Percentiles rank a stretch among this genome's conserved stretches.
These are phyloP conservation scores for Orius laevigatus DNA, from an alignment of 1,140 invertebrate genomes.

Conservation along the genomic window DNA sequence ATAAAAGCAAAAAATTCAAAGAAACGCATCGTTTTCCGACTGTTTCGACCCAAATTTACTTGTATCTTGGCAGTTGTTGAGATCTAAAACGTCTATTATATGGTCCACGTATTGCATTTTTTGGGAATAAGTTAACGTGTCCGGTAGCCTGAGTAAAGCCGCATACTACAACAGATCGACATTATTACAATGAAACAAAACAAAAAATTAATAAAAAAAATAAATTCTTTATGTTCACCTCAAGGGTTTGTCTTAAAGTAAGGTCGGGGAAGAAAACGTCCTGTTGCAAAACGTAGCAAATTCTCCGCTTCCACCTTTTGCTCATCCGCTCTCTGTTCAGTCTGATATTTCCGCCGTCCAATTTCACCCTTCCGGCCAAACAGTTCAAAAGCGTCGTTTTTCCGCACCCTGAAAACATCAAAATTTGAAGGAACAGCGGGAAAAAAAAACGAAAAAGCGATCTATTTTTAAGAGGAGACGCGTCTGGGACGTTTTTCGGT, in stretches of 20 bases:
- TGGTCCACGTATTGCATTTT: slow-evolving; percentile 66
- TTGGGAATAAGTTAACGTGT: slow-evolving; percentile 51
- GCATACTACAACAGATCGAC: slow-evolving; percentile 38
- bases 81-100: slow-evolving; percentile 61
- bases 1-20: neutral
- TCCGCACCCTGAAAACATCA: slow-evolving; percentile 43
- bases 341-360: slow-evolving; percentile 51
- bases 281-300: slow-evolving; percentile 72
- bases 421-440: neutral
- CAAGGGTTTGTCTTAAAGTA: slow-evolving; percentile 60
- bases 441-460: neutral
- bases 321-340: slow-evolving; percentile 57
- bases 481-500: too few relatives aligned
- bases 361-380: slow-evolving; percentile 48
- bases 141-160: slow-evolving; percentile 54
- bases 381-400: slow-evolving; percentile 70
- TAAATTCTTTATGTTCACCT: slow-evolving; percentile 31
- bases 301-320: slow-evolving; percentile 56
- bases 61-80: slow-evolving; percentile 60
- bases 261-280: slow-evolving; percentile 72
- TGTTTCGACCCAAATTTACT: slow-evolving; percentile 28
- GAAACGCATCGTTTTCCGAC: neutral
- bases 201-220: neutral
- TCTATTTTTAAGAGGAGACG: neutral
- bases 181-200: neutral